phyloP scores from a whole-genome alignment of 2,797 vertebrate species.

The Melanitta fusca region DNA sequence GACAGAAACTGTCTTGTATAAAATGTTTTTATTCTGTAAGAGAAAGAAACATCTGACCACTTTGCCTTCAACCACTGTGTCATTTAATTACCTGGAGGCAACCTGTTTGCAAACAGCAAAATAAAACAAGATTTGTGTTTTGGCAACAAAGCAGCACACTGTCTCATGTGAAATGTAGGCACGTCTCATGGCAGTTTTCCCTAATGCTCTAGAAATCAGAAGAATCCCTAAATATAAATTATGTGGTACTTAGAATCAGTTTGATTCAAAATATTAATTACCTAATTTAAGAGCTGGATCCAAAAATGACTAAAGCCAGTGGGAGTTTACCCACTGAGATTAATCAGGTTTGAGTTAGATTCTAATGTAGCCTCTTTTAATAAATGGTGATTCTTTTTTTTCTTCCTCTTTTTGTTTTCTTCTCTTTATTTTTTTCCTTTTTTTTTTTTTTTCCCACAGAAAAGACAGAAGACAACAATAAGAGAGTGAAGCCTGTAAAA shows the following conservation, averaged over 20 bases:
- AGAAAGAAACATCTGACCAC: not conserved
- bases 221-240: slow-evolving; percentile 26
- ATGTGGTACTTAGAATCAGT: not conserved
- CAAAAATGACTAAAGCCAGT: not conserved
- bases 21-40: not conserved
- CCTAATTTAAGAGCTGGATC: not conserved
- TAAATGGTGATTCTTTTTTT: accelerated
- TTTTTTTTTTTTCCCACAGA: not conserved
- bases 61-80: not conserved
- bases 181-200: not conserved
- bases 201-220: not conserved
- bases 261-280: slow-evolving; percentile 32
- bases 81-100: not conserved
- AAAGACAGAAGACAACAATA: not conserved
- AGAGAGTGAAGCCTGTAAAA: not conserved
- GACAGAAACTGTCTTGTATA: not conserved
- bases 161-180: not conserved
- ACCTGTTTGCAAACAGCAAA: not conserved
- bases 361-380: not conserved
- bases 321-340: not conserved
- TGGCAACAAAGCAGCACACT: not conserved
- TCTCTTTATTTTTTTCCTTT: too few species aligned
- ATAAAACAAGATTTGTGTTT: slow-evolving; percentile 3
- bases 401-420: not conserved
- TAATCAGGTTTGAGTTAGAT: not conserved